Evolutionary conservation across 2,797 vertebrate genomes (phyloP), one percentile per base, ranked within the genome.

Genomic region (Labroides dimidiatus): DNA sequence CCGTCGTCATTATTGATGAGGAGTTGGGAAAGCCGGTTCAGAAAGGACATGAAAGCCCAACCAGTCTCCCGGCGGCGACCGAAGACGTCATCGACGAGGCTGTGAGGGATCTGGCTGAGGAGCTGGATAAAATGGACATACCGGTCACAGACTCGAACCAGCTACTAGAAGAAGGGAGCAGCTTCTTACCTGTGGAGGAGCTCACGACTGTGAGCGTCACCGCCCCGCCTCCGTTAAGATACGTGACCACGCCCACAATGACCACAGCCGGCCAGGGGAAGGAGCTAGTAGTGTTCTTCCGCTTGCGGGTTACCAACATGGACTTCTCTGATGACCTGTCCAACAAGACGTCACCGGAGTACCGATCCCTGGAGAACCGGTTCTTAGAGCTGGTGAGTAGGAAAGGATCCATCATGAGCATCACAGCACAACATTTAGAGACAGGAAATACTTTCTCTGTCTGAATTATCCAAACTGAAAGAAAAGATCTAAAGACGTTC

Each of bases 211-310:
- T 75, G 14, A 66, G 87, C n/a, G 47, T 43, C 39, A 93, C 94
- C 0, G 82, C 87, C 0, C 68, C 30, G 0, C 93, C 95, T 0
- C 89, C 79, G 0, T 30, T 92, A 24, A 93, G 84, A 30, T 96
- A 96, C 27, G 47, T 95, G 24, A 96, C 95, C 17, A 95, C 95
- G 8, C 94, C 94, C 30, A 75, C 93, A 56, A 91, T 93, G 93
- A 96, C 95, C 36, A 89, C 80, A 0, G 90, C 93, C 6, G 64
- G 77, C 82, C 92, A 87, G 49, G 93, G 94, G 71, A 91, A 86
- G 57, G 96, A 99, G 68, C 91, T 97, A 15, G 95, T 99, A 52
- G 96, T 98, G 44, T 98, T 98, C 93, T 97, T 99, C 92, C 97
- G 96, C 75, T 85, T 97, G 59, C 90, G 94, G 2, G 95, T 98